Evolutionary conservation across 2,888 invertebrate genomes (phyloP).

Genomic region (Heterodera filipjevi): DNA sequence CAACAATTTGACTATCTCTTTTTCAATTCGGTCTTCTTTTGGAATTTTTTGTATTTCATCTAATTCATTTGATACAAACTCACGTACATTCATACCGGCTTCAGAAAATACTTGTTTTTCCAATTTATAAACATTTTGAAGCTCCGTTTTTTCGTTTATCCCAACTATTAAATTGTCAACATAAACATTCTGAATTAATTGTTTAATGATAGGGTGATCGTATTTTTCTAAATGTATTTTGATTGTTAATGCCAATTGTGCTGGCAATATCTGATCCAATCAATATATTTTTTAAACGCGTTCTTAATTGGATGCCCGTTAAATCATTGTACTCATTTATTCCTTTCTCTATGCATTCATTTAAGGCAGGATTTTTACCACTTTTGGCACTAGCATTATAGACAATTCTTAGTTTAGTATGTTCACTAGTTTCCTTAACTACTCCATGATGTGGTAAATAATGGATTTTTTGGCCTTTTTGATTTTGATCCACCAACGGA

Average conservation of each 20-base stretch:
- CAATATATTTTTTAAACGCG: background rate
- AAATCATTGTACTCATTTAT: background rate
- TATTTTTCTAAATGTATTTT: background rate
- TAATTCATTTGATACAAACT: conserved; percentile 21
- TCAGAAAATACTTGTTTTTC: conserved; percentile 36
- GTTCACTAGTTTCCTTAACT: no score
- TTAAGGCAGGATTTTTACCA: background rate
- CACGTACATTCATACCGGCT: conserved; percentile 43
- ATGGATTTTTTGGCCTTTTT: no score
- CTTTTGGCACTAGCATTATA: background rate
- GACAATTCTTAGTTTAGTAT: no score
- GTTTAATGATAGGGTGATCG: conserved; percentile 1
- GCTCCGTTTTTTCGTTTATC: conserved; percentile 15
- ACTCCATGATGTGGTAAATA: no score
- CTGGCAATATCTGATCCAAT: background rate
- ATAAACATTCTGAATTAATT: conserved; percentile 37
- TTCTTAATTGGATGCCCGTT: background rate
- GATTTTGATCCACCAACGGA: no score
- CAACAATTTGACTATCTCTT: conserved; percentile 24
- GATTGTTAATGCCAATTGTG: conserved; percentile 24
- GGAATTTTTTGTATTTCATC: background rate
- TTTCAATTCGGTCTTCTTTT: background rate
- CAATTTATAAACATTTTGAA: background rate
- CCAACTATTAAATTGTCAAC: conserved; percentile 43
- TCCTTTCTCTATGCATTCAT: background rate